Percentiles rank a stretch among this genome's conserved stretches.
Evolutionary conservation across 2,888 invertebrate genomes (phyloP).

Genomic region (Drosophila putrida): DNA sequence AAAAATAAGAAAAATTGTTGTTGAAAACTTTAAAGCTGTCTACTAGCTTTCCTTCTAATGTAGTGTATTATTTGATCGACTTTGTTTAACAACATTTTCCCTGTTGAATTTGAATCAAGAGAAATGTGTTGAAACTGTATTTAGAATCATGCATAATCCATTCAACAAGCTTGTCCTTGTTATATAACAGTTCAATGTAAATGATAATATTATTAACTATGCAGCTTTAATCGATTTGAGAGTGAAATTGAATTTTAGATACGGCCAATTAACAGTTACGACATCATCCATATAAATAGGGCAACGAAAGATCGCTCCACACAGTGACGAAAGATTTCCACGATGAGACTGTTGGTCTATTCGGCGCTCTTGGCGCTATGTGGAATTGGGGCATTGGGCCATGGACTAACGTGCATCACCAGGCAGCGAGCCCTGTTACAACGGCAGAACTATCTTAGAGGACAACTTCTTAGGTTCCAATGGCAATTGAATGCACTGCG

Average conservation of each 20-base stretch:
- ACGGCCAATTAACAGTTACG: slow-evolving; percentile 10
- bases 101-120: not conserved
- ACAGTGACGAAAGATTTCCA: slow-evolving; percentile 2
- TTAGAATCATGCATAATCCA: not conserved
- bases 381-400: not conserved
- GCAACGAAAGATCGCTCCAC: not conserved
- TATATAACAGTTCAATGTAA: slow-evolving; percentile 6
- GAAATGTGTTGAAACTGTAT: not conserved
- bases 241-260: slow-evolving; percentile 1
- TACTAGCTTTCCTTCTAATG: too few relatives aligned
- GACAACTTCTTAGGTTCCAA: not conserved
- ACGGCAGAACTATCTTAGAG: not conserved
- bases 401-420: not conserved
- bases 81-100: too few relatives aligned
- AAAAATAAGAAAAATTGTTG: too few relatives aligned
- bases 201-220: not conserved
- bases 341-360: slow-evolving; percentile 9
- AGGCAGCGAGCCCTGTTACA: not conserved
- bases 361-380: slow-evolving; percentile 21
- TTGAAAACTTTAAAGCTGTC: too few relatives aligned
- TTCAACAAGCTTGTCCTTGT: not conserved
- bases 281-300: slow-evolving; percentile 20
- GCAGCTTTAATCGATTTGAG: slow-evolving; percentile 2
- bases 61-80: too few relatives aligned
- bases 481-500: not conserved